Percentiles rank a stretch among this genome's conserved stretches.
phyloP scores from a whole-genome alignment of 2,797 vertebrate genomes.

The Bradypodion pumilum region DNA sequence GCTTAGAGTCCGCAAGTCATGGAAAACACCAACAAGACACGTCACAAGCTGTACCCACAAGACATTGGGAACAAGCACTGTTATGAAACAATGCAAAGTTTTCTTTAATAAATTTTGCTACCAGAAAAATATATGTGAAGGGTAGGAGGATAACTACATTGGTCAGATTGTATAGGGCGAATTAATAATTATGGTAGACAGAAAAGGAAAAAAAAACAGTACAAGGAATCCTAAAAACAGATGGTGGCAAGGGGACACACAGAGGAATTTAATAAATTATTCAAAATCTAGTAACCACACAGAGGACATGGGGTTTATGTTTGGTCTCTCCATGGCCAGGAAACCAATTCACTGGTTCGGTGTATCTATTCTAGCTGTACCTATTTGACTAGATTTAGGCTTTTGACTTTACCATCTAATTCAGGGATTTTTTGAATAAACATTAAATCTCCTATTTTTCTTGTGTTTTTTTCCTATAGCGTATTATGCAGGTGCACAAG shows the following conservation, averaged over 20 bases:
- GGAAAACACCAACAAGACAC: too few species aligned
- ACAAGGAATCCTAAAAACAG: neutral
- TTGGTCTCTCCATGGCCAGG: neutral
- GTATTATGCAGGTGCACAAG: too few species aligned
- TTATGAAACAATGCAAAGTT: neutral
- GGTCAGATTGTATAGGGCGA: neutral
- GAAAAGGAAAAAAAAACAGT: neutral
- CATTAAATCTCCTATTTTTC: too few species aligned
- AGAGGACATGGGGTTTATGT: neutral
- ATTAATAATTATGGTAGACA: neutral
- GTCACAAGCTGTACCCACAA: neutral
- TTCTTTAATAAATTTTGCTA: neutral
- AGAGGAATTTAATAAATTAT: neutral
- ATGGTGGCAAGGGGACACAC: neutral
- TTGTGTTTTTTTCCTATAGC: too few species aligned
- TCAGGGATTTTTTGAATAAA: too few species aligned
- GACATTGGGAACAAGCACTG: neutral
- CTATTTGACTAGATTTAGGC: too few species aligned
- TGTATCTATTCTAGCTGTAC: too few species aligned
- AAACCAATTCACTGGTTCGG: too few species aligned
- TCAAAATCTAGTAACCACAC: neutral
- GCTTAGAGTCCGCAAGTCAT: neutral
- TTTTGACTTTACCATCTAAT: too few species aligned
- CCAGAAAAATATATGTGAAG: neutral
- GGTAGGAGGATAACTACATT: neutral